Conservation (phyloP, 2,888 invertebrate genomes). For the Melieria omissa region DNA sequence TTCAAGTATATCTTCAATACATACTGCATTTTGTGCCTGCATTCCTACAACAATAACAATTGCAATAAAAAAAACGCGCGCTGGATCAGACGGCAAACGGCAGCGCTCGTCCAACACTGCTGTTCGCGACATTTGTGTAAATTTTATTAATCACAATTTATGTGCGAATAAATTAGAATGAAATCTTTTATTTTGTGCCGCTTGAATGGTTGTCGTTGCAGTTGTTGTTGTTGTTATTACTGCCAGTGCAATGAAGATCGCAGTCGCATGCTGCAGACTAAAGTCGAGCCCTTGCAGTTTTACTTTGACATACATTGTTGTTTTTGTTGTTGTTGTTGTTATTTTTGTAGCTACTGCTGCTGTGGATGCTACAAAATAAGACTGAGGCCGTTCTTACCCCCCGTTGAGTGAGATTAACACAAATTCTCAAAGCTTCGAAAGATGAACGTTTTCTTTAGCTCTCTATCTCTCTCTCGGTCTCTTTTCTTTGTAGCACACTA, state of each 20-base stretch:
- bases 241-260: background rate
- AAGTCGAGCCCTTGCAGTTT: too few species aligned
- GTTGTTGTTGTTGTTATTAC: background rate
- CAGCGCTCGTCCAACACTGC: too few species aligned
- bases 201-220: background rate
- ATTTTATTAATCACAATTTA: slow-evolving; percentile 67
- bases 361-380: slow-evolving; percentile 57
- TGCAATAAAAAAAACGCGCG: background rate
- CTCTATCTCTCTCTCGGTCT: too few species aligned
- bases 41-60: background rate
- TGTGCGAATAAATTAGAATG: slow-evolving; percentile 61
- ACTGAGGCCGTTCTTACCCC: slow-evolving; percentile 32
- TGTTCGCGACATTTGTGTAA: slow-evolving; percentile 47
- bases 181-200: slow-evolving; percentile 16
- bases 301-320: too few species aligned
- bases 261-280: too few species aligned
- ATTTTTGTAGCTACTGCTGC: too few species aligned
- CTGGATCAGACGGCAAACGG: too few species aligned
- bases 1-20: too few species aligned
- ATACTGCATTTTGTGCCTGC: too few species aligned
- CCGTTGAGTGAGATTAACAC: slow-evolving; percentile 31
- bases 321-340: too few species aligned
- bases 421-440: slow-evolving; percentile 3
- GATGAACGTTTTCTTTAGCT: background rate
- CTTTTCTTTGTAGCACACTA: too few species aligned